These are phyloP conservation scores for Apodemus agrarius DNA, from an alignment of 2,797 vertebrate species.

Conservation along the genomic window DNA sequence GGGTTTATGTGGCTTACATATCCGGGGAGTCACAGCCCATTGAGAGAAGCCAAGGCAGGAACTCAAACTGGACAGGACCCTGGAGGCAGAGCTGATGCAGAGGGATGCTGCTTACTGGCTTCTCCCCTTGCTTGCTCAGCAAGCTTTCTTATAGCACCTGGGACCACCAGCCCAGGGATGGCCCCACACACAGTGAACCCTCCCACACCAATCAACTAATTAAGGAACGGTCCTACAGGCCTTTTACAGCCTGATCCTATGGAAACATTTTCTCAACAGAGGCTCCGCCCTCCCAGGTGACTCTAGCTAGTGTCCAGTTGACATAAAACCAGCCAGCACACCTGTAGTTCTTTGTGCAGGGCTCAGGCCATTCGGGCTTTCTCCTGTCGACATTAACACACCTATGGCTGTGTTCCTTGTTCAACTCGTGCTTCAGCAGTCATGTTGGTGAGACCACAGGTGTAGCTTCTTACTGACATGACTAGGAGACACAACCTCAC, in stretches of 20 bases:
- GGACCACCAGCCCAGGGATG: not conserved
- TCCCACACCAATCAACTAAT: not conserved
- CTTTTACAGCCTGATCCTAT: not conserved
- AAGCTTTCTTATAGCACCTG: not conserved
- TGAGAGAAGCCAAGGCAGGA: not conserved
- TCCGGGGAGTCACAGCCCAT: not conserved
- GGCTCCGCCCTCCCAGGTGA: not conserved
- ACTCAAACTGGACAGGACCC: not conserved
- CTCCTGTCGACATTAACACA: not conserved
- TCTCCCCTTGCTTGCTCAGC: not conserved
- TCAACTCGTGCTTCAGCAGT: not conserved
- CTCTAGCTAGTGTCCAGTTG: too few relatives aligned
- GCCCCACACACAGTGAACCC: not conserved
- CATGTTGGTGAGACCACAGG: not conserved
- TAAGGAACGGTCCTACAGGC: not conserved
- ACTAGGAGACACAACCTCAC: not conserved
- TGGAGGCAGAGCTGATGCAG: not conserved
- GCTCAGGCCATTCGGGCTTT: not conserved
- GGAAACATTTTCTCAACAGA: not conserved
- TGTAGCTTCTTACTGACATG: not conserved
- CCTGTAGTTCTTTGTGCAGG: not conserved
- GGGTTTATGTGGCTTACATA: not conserved
- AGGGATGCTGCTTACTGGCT: not conserved
- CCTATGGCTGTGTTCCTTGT: not conserved
- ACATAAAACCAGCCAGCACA: not conserved